phyloP scores from a whole-genome alignment of 2,888 invertebrate genomes.

The Machimus atricapillus region DNA sequence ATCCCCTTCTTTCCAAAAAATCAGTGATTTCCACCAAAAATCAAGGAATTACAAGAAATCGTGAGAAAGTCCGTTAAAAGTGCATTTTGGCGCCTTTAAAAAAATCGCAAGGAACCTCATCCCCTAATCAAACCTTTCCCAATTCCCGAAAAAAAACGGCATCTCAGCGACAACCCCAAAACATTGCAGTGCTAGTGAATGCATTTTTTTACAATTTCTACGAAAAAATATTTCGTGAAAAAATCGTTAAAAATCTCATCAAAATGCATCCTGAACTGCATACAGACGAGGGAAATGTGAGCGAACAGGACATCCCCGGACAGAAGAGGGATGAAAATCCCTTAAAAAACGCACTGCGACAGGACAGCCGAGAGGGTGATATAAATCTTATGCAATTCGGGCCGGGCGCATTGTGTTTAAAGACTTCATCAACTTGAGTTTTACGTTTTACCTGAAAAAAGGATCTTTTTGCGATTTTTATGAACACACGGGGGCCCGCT shows the following conservation, averaged over 20 bases:
- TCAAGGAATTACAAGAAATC: constrained; percentile 19
- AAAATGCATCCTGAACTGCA: constrained; percentile 9
- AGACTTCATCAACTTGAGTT: constrained; percentile 27
- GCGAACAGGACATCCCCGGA: neutral
- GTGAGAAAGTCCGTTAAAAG: constrained; percentile 42
- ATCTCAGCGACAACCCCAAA: constrained; percentile 16
- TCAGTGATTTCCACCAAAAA: neutral
- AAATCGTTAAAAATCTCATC: constrained; percentile 35
- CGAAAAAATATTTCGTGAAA: constrained; percentile 23
- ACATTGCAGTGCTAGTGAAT: constrained; percentile 9
- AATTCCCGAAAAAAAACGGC: neutral
- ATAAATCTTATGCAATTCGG: constrained; percentile 32
- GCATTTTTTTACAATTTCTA: constrained; percentile 31
- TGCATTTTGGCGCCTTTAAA: neutral
- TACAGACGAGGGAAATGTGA: neutral
- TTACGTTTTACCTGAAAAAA: constrained; percentile 31
- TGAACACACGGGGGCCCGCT: constrained; percentile 3
- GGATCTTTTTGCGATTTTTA: constrained; percentile 37
- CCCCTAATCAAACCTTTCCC: constrained; percentile 15
- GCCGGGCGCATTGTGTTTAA: constrained; percentile 4
- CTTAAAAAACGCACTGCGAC: neutral
- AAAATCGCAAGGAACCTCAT: neutral
- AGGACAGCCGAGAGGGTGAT: constrained; percentile 4
- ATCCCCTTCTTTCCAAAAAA: neutral
- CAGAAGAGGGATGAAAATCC: constrained; percentile 9